Percentiles rank a stretch among this genome's conserved stretches.
phyloP scores from a whole-genome alignment of 2,797 vertebrate genomes.

The Chrysolophus pictus region DNA sequence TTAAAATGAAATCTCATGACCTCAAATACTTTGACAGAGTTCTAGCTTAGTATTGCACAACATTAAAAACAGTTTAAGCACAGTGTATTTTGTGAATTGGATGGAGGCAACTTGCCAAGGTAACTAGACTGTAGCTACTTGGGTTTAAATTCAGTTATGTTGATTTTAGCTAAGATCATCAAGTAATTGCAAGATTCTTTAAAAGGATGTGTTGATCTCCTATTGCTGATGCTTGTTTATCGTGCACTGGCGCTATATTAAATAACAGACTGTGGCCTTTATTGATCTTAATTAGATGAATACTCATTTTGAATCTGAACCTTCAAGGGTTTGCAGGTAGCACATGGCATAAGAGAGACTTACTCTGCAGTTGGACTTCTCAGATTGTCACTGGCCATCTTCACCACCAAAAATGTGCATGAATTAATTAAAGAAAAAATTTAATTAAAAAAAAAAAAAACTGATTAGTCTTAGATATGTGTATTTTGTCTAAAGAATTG shows the following conservation, averaged over 20 bases:
- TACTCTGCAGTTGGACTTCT: background rate
- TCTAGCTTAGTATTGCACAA: conserved; percentile 39
- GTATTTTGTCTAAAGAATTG: background rate
- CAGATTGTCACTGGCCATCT: background rate
- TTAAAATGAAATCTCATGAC: conserved; percentile 70
- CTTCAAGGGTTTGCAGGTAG: background rate
- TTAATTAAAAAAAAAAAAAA: no score
- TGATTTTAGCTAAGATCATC: conserved; percentile 57
- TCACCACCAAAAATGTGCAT: background rate
- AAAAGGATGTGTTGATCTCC: conserved; percentile 5
- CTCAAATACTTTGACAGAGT: conserved; percentile 54
- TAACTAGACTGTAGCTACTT: conserved; percentile 44
- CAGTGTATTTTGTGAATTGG: conserved; percentile 56
- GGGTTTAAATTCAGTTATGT: conserved; percentile 49
- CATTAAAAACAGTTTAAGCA: conserved; percentile 54
- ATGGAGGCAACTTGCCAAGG: conserved; percentile 50
- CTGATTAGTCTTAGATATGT: background rate
- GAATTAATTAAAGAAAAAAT: background rate
- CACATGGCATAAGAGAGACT: background rate
- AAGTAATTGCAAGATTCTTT: conserved; percentile 21
- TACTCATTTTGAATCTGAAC: background rate
- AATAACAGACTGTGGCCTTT: background rate
- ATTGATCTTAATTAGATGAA: background rate
- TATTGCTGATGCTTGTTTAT: background rate
- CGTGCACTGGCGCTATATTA: background rate